Evolutionary conservation across 2,113 vertebrate genomes (phyloP).

Genomic region (Noctilio leporinus): DNA sequence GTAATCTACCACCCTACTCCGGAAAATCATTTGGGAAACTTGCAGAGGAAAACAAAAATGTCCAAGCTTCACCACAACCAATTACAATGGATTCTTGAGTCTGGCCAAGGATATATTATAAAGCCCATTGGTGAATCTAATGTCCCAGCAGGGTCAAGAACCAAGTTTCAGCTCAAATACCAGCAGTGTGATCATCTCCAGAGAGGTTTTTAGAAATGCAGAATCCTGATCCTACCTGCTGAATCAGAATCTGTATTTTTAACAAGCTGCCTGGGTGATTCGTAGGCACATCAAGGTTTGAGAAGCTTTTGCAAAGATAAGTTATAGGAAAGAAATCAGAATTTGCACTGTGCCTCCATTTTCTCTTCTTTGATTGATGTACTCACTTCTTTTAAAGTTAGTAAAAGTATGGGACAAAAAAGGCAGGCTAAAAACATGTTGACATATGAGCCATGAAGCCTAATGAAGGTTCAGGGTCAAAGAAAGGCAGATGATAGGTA

Average conservation of each 20-base stretch:
- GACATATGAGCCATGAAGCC: background rate
- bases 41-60: background rate
- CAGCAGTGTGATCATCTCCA: background rate
- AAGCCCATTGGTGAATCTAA: background rate
- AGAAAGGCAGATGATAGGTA: background rate
- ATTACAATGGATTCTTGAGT: background rate
- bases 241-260: background rate
- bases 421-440: background rate
- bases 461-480: background rate
- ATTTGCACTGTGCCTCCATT: background rate
- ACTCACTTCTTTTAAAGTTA: background rate
- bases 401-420: background rate
- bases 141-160: background rate
- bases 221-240: background rate
- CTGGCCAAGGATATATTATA: background rate
- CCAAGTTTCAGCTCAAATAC: background rate
- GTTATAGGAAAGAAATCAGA: background rate
- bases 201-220: background rate
- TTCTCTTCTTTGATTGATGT: background rate
- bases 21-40: background rate
- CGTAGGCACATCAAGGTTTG: background rate
- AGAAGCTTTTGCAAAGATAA: background rate
- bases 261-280: background rate
- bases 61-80: background rate
- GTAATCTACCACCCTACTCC: background rate